Evolutionary conservation across 1,140 invertebrate species (phyloP).

Genomic region (Antheraea mylitta): DNA sequence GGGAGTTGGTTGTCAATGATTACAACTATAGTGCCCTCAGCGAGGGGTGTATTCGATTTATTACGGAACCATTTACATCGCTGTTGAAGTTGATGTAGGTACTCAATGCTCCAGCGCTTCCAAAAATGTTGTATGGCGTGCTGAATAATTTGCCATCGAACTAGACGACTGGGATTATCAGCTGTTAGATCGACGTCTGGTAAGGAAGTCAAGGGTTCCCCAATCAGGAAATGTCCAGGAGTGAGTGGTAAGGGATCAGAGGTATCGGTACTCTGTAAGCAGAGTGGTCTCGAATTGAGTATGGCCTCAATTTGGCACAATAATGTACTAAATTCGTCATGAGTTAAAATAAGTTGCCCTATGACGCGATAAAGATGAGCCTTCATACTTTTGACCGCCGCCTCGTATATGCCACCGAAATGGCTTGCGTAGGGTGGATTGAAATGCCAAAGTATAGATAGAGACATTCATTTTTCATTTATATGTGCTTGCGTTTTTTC

Average conservation of each 20-base stretch:
- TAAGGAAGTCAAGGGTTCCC: slow-evolving; percentile 13
- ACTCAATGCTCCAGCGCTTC: slow-evolving; percentile 15
- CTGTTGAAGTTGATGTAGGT: slow-evolving; percentile 14
- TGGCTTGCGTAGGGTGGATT: not conserved
- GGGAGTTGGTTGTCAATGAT: too few species aligned
- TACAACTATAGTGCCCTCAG: too few species aligned
- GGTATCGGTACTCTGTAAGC: slow-evolving; percentile 1
- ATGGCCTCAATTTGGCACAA: slow-evolving; percentile 13
- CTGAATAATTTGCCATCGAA: not conserved
- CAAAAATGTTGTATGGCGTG: slow-evolving; percentile 16
- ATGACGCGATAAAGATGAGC: slow-evolving; percentile 15
- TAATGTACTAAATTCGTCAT: slow-evolving; percentile 12
- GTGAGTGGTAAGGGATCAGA: not conserved
- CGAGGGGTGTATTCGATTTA: too few species aligned
- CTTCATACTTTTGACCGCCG: slow-evolving; percentile 15
- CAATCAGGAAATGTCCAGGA: not conserved
- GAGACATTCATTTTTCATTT: not conserved
- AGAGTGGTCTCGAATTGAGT: not conserved
- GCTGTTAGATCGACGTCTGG: not conserved
- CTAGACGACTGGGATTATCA: too few species aligned
- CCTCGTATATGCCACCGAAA: slow-evolving; percentile 12
- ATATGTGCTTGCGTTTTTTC: not conserved
- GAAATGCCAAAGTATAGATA: slow-evolving; percentile 7
- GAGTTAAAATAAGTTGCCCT: slow-evolving; percentile 9
- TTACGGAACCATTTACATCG: too few species aligned